Evolutionary conservation across 1,140 invertebrate species (phyloP).

Genomic region (Notospermus geniculatus): DNA sequence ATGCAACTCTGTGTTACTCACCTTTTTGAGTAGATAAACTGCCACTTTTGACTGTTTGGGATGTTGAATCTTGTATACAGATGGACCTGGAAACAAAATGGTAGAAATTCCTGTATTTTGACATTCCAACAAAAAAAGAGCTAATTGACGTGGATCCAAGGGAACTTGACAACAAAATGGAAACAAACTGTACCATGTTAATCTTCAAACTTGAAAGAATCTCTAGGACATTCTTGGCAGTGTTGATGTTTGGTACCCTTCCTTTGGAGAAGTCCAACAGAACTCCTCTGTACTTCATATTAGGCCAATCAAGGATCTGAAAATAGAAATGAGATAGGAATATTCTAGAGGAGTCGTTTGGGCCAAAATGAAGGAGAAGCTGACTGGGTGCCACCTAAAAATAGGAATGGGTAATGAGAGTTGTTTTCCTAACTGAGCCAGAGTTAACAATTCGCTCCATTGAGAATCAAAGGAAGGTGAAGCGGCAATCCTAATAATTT

Average conservation of each 20-base stretch:
- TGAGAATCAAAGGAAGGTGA: too few relatives aligned
- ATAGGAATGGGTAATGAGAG: too few relatives aligned
- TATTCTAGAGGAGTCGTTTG: too few relatives aligned
- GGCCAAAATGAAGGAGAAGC: too few relatives aligned
- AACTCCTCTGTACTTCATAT: conserved; percentile 63
- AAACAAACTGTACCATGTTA: conserved; percentile 58
- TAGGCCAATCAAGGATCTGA: conserved; percentile 65
- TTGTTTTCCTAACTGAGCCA: too few relatives aligned
- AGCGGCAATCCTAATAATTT: too few relatives aligned
- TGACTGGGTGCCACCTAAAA: too few relatives aligned
- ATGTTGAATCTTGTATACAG: conserved; percentile 41
- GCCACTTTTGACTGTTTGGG: conserved; percentile 39
- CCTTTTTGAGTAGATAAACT: conserved; percentile 41
- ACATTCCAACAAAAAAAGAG: too few relatives aligned
- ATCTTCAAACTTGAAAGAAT: conserved; percentile 65
- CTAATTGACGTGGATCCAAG: too few relatives aligned
- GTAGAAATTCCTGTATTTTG: too few relatives aligned
- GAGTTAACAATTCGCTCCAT: too few relatives aligned
- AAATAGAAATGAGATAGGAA: conserved; percentile 14
- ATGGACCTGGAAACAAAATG: conserved; percentile 42
- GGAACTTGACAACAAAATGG: too few relatives aligned
- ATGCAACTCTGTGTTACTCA: conserved; percentile 18
- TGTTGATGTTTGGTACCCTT: conserved; percentile 63
- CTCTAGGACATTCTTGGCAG: conserved; percentile 63
- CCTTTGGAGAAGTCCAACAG: conserved; percentile 66